phyloP scores from a whole-genome alignment of 2,888 invertebrate genomes.

The Acronicta leporina region DNA sequence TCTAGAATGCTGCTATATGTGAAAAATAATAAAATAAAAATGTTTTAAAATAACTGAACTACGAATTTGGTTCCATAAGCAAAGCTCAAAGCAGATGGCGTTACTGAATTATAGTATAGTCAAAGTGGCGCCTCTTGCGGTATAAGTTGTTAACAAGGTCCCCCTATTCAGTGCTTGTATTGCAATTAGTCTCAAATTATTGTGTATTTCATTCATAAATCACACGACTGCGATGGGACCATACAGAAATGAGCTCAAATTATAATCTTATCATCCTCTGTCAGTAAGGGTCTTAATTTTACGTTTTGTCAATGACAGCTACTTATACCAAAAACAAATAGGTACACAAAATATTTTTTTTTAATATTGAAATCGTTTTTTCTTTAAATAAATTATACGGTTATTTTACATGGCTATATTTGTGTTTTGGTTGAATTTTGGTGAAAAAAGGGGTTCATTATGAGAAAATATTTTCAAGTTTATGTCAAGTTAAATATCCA shows the following conservation, averaged over 20 bases:
- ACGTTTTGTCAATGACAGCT: not conserved
- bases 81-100: not conserved
- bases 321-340: conserved; percentile 1
- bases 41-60: not conserved
- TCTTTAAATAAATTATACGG: too few species aligned
- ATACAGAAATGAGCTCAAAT: conserved; percentile 51
- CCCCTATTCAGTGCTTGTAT: not conserved
- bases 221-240: conserved; percentile 47
- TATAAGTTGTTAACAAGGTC: not conserved
- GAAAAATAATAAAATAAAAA: not conserved
- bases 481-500: too few species aligned
- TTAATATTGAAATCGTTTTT: too few species aligned
- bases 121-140: not conserved
- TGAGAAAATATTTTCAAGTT: too few species aligned
- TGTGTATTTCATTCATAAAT: conserved; percentile 9
- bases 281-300: not conserved
- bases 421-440: too few species aligned
- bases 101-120: not conserved
- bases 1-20: not conserved
- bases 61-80: not conserved
- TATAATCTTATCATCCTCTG: conserved; percentile 16
- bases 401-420: too few species aligned
- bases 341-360: not conserved
- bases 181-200: conserved; percentile 11
- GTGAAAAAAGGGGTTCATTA: too few species aligned